Base-by-base conservation (phyloP, 2,888 invertebrate genomes). In the Netelia inedita region DNA sequence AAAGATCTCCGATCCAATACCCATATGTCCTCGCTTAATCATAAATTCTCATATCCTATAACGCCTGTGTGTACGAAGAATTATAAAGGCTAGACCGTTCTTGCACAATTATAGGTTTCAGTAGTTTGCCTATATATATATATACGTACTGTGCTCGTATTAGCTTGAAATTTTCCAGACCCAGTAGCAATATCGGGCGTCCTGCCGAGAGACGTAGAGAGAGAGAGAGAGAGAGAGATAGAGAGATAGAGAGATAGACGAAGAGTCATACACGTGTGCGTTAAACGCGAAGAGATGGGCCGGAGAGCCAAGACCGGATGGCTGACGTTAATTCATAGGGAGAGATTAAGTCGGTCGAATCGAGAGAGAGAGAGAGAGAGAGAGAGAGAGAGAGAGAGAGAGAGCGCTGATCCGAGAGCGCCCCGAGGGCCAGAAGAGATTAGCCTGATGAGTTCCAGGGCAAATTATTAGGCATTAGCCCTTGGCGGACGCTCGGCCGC, bases 391-490 rank as follows among this genome's bases (percentile, higher is more conserved):
- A 53, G 57, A 23, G 23, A 50, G 23, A 50, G 73, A 46, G 50
- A 43, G 53, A 50, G 53, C 28, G 53, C 61, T 72, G 63, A 80
- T 41, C 75, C 71, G 68, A 78, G 63, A 74, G 76, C 61, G 11
- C 71, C 73, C 69, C 69, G 68, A 79, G 79, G 83, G 82, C 83
- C 86, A 86, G 65, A 66, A 85, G 83, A 87, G 87, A 86, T 86
- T 86, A 87, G 82, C 78, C 82, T 80, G 87, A 82, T 80, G 87
- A 84, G 84, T 86, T 83, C 78, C 85, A 82, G 85, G 80, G 73
- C 87, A 82, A 87, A 82, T 82, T 85, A 87, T 87, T 84, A 84
- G 85, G 83, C 74, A 83, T 87, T 87, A 79, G 81, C 86, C 72
- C 81, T 75, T 71, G 71, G 79, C 55, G n/a, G 61, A 79, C n/a